Percentiles rank a stretch among this genome's conserved stretches.
Conservation (phyloP, 2,888 invertebrate genomes). For the Diarsia dahlii region DNA sequence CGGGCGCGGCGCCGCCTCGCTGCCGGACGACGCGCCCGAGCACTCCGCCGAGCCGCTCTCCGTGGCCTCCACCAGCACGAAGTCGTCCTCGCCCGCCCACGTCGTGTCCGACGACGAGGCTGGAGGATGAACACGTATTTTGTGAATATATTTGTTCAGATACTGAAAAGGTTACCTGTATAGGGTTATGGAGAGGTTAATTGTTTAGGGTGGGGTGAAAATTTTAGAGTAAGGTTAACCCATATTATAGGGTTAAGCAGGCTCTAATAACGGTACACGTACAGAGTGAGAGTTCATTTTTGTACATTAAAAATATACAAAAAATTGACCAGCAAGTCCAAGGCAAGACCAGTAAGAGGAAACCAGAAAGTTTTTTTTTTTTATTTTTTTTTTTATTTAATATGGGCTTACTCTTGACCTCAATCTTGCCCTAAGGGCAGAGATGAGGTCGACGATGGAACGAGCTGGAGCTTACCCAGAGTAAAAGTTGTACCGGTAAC, state of each 20-base stretch:
- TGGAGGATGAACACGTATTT: slow-evolving; percentile 44
- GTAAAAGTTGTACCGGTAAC: not conserved
- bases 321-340: not conserved
- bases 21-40: slow-evolving; percentile 82
- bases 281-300: not conserved
- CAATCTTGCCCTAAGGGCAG: too few species aligned
- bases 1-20: slow-evolving; percentile 85
- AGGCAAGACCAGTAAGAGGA: too few species aligned
- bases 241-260: not conserved
- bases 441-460: too few species aligned
- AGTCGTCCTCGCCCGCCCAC: slow-evolving; percentile 95
- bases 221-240: not conserved
- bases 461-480: too few species aligned
- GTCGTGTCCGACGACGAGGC: slow-evolving; percentile 87
- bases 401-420: too few species aligned
- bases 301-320: not conserved
- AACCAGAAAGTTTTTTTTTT: too few species aligned
- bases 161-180: not conserved
- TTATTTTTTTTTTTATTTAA: too few species aligned
- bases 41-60: slow-evolving; percentile 90
- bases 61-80: slow-evolving; percentile 94
- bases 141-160: not conserved
- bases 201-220: not conserved
- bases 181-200: not conserved
- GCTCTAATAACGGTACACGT: not conserved